These are phyloP conservation scores for Aethina tumida DNA, from an alignment of 1,140 invertebrate species.

Conservation along the genomic window DNA sequence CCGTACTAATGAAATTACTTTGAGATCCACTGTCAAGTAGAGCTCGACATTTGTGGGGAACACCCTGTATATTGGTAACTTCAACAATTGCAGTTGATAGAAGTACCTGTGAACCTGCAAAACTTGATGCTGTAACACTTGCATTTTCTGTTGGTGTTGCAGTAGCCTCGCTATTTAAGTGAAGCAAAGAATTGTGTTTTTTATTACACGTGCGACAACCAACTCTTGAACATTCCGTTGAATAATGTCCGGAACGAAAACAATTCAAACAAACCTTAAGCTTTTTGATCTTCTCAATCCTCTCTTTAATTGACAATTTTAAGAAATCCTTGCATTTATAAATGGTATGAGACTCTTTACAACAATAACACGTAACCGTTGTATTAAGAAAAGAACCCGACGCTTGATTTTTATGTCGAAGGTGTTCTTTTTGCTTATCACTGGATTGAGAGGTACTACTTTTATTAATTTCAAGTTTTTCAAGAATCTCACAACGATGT, in stretches of 20 bases:
- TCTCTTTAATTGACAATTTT: conserved; percentile 2
- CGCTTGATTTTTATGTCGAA: neutral
- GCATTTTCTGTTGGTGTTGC: too few relatives aligned
- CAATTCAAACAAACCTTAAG: conserved; percentile 8
- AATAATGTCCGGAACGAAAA: conserved; percentile 2
- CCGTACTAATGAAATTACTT: too few relatives aligned
- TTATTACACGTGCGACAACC: conserved; percentile 3
- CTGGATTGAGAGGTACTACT: neutral
- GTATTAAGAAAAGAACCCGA: too few relatives aligned
- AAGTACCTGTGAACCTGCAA: too few relatives aligned
- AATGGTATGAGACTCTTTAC: conserved; percentile 11
- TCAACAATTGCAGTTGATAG: too few relatives aligned
- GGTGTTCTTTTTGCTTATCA: conserved; percentile 5
- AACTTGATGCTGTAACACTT: too few relatives aligned
- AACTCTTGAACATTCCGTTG: neutral
- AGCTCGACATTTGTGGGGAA: too few relatives aligned
- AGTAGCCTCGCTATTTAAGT: too few relatives aligned
- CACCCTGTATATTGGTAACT: too few relatives aligned
- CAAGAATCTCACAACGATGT: conserved; percentile 9
- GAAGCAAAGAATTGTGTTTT: conserved; percentile 8
- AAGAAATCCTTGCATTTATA: conserved; percentile 9
- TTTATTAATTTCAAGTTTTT: conserved; percentile 7
- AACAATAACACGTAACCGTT: conserved; percentile 7
- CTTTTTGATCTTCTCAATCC: conserved; percentile 6
- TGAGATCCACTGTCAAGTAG: too few relatives aligned